Base-by-base conservation (phyloP, 2,113 vertebrate genomes). In the Phaetusa simplex region DNA sequence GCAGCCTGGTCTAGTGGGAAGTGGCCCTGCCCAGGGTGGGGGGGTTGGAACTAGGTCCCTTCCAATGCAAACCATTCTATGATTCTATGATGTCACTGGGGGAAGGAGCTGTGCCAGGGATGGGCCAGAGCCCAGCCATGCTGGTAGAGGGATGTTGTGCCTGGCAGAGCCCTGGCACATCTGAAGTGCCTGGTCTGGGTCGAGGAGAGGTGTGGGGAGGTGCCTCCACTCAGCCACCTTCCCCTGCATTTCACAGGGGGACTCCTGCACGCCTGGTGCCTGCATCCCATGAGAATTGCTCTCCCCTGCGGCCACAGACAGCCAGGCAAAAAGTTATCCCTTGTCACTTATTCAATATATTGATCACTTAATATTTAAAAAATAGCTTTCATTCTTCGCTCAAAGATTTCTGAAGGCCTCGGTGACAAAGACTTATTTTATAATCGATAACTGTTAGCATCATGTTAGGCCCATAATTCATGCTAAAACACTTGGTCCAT, bases 401-500 rank as follows among this genome's bases (percentile, higher is more conserved):
- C 74, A 73, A 93, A 95, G 89, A 79, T 93, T 72, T 90, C 85
- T 38, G 66, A 74, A 86, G 76, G 88, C 93, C 93, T 96, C 53
- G 74, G 97, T 97, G 98, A 93, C 97, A 96, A 59, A 95, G 96
- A 89, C 85, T 93, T 96, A 97, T 97, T 91, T 96, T 94, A 91
- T 93, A 97, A 98, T 98, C 96, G 59, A 98, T 98, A 97, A 85
- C 85, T 90, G 96, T 95, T 98, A 97, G 96, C 88, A 95, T 96
- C 95, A 77, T 93, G 97, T 98, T 95, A 95, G 95, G 82, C 82
- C 82, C 91, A 95, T 98, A 97, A 97, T 97, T 98, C 97, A 96
- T 93, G 80, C 95, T 97, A 95, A 98, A 81, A 96, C 93, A 91
- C 97, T 97, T 97, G 97, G 89, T 50, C 89, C 86, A 49, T 82